Percentiles rank a stretch among this genome's conserved stretches.
These are phyloP conservation scores for Telmatochromis sp. DNA, from an alignment of 2,113 vertebrate species.

Conservation along the genomic window DNA sequence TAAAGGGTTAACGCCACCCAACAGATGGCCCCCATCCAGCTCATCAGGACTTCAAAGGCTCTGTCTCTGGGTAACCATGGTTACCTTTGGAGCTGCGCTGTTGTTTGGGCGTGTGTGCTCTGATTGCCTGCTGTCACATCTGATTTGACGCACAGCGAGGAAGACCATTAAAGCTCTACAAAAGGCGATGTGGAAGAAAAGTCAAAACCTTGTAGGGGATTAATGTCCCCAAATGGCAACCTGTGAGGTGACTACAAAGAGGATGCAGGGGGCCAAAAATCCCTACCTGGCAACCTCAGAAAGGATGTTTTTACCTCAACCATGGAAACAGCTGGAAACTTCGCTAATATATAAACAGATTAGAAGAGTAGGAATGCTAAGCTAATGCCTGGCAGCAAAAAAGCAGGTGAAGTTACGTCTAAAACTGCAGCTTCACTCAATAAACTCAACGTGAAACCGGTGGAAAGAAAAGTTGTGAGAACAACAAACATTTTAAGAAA, in stretches of 20 bases:
- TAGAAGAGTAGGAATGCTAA: not conserved
- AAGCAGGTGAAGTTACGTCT: not conserved
- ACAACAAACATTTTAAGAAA: not conserved
- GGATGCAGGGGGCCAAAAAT: not conserved
- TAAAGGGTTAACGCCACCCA: constrained; percentile 17
- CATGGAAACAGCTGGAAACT: not conserved
- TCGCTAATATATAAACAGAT: not conserved
- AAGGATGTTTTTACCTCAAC: not conserved
- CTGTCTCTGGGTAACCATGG: constrained; percentile 59
- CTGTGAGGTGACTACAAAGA: not conserved
- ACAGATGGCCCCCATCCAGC: not conserved
- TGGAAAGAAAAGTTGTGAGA: not conserved
- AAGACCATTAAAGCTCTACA: constrained; percentile 7
- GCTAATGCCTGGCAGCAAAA: not conserved
- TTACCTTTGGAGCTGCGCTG: constrained; percentile 28
- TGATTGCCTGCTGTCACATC: constrained; percentile 49
- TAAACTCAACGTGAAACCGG: not conserved
- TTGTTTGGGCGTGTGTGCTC: constrained; percentile 29
- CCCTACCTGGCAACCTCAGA: not conserved
- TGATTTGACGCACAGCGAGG: constrained; percentile 46
- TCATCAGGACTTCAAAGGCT: constrained; percentile 36
- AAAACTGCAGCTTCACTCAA: not conserved
- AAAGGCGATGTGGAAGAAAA: constrained; percentile 3
- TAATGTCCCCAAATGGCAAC: constrained; percentile 11
- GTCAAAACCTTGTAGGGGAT: constrained; percentile 11